Conservation (phyloP, 1,140 invertebrate species). For the Leptopilina boulardi region DNA sequence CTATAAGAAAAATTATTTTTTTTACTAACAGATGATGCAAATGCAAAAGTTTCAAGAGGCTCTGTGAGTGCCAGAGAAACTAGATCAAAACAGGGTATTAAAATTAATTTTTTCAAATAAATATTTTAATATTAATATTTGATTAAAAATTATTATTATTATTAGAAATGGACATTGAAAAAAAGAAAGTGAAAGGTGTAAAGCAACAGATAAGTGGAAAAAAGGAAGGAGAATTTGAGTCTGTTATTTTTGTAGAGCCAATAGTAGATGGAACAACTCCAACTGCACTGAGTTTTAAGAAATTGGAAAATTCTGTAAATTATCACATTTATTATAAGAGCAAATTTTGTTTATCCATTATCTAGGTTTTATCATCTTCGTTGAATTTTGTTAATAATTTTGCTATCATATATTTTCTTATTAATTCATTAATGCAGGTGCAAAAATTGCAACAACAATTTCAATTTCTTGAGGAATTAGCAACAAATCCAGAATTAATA, state of each 20-base stretch:
- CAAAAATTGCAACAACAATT: conserved; percentile 51
- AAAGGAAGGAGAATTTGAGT: conserved; percentile 37
- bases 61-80: neutral
- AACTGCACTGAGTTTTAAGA: conserved; percentile 50
- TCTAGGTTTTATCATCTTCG: neutral
- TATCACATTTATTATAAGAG: no score
- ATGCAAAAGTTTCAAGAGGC: neutral
- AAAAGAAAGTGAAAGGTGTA: neutral
- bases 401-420: neutral
- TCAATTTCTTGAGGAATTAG: conserved; percentile 53
- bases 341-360: neutral
- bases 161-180: neutral
- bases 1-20: neutral
- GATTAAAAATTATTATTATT: no score
- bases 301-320: conserved; percentile 56
- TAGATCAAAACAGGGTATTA: neutral
- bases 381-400: neutral
- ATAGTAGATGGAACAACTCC: conserved; percentile 45
- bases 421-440: conserved; percentile 46
- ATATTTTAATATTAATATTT: no score
- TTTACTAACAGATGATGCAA: neutral
- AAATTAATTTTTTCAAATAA: neutral
- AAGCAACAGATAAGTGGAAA: neutral
- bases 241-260: conserved; percentile 56
- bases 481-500: conserved; percentile 54